Percentiles rank a stretch among this genome's conserved stretches.
Evolutionary conservation across 1,140 invertebrate species (phyloP).

Genomic region (Tetragnatha versicolor): DNA sequence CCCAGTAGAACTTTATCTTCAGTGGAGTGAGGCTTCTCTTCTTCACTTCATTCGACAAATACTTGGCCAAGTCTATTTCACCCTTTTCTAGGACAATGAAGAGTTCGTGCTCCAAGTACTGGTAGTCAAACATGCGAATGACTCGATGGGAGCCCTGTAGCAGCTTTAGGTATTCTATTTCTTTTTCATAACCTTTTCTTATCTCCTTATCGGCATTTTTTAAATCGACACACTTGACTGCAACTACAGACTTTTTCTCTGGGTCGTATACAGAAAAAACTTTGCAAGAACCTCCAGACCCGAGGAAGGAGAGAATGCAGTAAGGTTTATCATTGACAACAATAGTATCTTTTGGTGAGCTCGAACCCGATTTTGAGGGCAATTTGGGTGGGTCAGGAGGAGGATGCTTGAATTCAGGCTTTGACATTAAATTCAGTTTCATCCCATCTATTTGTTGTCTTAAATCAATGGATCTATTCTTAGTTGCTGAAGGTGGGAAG

Average conservation of each 20-base stretch:
- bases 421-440: not conserved
- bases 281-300: conserved; percentile 71
- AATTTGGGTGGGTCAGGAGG: no score
- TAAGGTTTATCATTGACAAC: conserved; percentile 64
- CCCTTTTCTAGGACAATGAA: conserved; percentile 93
- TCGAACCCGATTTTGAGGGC: no score
- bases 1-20: conserved; percentile 88
- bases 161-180: conserved; percentile 83
- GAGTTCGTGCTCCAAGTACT: conserved; percentile 68
- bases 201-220: conserved; percentile 72
- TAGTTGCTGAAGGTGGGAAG: no score
- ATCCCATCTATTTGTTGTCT: no score
- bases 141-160: conserved; percentile 82
- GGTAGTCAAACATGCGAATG: conserved; percentile 84
- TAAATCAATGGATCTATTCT: no score
- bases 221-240: conserved; percentile 76
- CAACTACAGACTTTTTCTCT: conserved; percentile 61
- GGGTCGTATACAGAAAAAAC: conserved; percentile 68
- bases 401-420: not conserved
- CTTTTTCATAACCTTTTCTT: conserved; percentile 85
- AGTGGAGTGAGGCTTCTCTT: conserved; percentile 68
- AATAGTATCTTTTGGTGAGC: conserved; percentile 1
- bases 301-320: conserved; percentile 65
- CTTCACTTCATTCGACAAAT: conserved; percentile 72
- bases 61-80: conserved; percentile 81